These are phyloP conservation scores for Catostomus latipinnis DNA, from an alignment of 2,797 vertebrate genomes.

Conservation along the genomic window DNA sequence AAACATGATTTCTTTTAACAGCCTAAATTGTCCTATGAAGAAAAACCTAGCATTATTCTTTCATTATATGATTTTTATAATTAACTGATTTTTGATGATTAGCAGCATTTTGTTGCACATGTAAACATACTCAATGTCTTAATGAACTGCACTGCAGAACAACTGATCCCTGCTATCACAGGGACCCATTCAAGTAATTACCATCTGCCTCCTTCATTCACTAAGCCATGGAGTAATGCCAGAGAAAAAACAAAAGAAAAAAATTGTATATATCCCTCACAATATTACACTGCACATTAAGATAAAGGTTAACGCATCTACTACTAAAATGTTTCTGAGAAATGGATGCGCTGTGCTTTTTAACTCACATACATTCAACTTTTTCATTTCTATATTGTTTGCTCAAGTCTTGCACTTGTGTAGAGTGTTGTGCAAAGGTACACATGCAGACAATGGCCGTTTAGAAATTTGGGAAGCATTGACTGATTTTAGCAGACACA, in stretches of 20 bases:
- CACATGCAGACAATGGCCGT: no score
- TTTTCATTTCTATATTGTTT: no score
- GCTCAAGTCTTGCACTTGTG: no score
- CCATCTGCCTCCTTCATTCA: conserved; percentile 52
- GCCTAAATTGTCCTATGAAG: background rate
- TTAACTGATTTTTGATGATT: conserved; percentile 50
- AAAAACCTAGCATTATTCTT: background rate
- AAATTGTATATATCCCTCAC: background rate
- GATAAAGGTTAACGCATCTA: no score
- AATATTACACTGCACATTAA: no score
- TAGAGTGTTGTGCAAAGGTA: no score
- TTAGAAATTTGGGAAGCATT: no score
- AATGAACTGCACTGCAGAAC: conserved; percentile 59
- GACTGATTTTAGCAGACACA: no score
- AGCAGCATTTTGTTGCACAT: conserved; percentile 45
- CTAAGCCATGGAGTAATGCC: conserved; percentile 50
- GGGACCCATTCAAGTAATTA: conserved; percentile 33
- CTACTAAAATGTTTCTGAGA: no score
- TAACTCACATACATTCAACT: no score
- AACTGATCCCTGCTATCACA: conserved; percentile 57
- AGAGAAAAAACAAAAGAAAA: conserved; percentile 36
- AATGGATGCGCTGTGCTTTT: no score
- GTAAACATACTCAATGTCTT: conserved; percentile 48
- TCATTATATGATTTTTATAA: background rate
- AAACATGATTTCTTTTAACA: no score